These are phyloP conservation scores for Siniperca scherzeri DNA, from an alignment of 2,797 vertebrate species.

Conservation along the genomic window DNA sequence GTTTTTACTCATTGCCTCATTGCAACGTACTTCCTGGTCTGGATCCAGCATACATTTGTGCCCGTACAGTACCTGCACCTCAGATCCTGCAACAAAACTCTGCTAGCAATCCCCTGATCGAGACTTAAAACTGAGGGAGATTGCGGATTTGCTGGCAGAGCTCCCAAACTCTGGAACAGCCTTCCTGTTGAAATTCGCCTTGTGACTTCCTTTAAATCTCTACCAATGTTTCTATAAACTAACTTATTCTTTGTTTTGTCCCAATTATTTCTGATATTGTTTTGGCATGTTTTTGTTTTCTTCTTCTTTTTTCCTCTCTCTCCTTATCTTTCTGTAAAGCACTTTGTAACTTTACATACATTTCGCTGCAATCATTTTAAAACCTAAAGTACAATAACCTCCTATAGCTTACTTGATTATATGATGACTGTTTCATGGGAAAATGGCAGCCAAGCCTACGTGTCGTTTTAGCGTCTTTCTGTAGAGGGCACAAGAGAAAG, in stretches of 20 bases:
- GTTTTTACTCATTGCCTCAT: neutral
- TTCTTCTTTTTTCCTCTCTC: too few species aligned
- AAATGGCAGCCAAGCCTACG: neutral
- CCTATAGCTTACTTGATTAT: too few species aligned
- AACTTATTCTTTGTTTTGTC: neutral
- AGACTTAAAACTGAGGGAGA: neutral
- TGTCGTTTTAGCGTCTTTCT: neutral
- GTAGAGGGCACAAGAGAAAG: neutral
- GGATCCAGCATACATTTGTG: neutral
- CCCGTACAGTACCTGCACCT: neutral
- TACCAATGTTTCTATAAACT: neutral
- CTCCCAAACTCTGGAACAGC: neutral
- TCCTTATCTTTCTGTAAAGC: neutral
- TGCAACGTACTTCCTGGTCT: neutral
- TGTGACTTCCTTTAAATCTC: neutral
- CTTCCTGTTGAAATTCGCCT: neutral
- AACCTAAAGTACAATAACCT: neutral
- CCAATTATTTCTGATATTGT: neutral
- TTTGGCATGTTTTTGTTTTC: too few species aligned
- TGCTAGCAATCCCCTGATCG: neutral
- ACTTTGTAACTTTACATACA: neutral
- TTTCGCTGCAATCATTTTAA: neutral
- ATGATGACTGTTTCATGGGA: too few species aligned
- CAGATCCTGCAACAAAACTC: neutral
- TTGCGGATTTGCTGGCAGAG: neutral